A percentile compares a stretch with the other conserved stretches of the same genome.
Conservation (phyloP, 2,797 vertebrate species). For the Mus caroli region DNA sequence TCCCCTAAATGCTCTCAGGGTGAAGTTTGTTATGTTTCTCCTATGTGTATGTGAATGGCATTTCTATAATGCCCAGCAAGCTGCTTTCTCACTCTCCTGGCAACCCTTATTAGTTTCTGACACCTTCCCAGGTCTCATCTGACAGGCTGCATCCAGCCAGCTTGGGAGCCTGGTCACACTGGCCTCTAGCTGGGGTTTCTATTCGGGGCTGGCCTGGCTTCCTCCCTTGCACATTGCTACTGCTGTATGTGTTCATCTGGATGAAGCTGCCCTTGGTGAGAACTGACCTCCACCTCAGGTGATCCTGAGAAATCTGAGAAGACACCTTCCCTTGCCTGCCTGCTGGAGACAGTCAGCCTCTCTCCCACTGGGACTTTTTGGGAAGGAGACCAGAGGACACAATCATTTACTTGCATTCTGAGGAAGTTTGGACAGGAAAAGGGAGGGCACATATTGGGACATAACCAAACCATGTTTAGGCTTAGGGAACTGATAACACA, state of each 20-base stretch:
- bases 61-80: background rate
- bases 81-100: background rate
- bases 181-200: constrained; percentile 55
- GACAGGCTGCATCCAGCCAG: background rate
- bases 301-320: constrained; percentile 69
- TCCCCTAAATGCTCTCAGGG: background rate
- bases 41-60: background rate
- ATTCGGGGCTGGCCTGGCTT: constrained; percentile 23
- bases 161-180: background rate
- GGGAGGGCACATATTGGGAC: no score
- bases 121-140: background rate
- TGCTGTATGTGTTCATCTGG: background rate
- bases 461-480: background rate
- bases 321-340: background rate
- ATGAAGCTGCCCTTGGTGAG: background rate
- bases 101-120: background rate
- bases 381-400: background rate
- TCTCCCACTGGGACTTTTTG: background rate
- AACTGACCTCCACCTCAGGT: constrained; percentile 64
- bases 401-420: background rate
- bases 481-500: background rate
- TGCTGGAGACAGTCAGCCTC: background rate
- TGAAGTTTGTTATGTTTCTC: background rate
- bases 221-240: background rate
- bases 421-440: background rate